Base-by-base conservation (phyloP, 1,140 invertebrate genomes). In the Drosophila kepulauana region DNA sequence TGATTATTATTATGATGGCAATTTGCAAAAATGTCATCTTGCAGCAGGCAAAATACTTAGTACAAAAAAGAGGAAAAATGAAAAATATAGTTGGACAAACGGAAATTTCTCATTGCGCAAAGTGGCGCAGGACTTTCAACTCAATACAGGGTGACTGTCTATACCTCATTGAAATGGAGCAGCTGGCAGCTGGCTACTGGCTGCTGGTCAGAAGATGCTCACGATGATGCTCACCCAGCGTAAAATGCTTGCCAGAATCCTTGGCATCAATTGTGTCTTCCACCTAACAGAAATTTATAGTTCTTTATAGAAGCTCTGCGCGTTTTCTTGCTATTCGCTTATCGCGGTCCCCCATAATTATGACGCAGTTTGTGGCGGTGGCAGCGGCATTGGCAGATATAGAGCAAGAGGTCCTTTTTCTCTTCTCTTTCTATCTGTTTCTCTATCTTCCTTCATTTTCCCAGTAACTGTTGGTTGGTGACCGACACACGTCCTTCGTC, bases 1-100 rank as follows among this genome's bases (percentile, higher is more conserved):
- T 88, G 84, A 87, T 87, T 87, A 87, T 88, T 87, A 87, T 84
- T 87, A 87, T 87, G 84, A 87, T 87, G 82, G 82, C 82, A 87
- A 87, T 87, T 87, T 88, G 82, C 82, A 88, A 87, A 85, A 80
- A 88, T 88, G 82, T 87, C 82, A 88, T 87, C 82, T 75, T 67
- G 80, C 85, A 84, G 61, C 85, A 84, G 61, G 72, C 67, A 48
- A 65, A 67, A 45, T 30, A 25, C 20, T 25, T 25, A 57, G 43
- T 57, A 51, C 8, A 67, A 25, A 62, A 70, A 38, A 52, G 15
- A 69, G 66, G 68, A 79, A 51, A 75, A 79, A 73, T 41, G 49
- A 62, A 71, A 65, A 75, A 75, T 62, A 70, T 43, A 63, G 66
- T 75, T 20, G 73, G 73, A 69, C 80, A 82, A 88, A 71, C 82